Evolutionary conservation across 1,140 invertebrate genomes (phyloP), one percentile per base, ranked within the genome.

Genomic region (Cecropterus lyciades): DNA sequence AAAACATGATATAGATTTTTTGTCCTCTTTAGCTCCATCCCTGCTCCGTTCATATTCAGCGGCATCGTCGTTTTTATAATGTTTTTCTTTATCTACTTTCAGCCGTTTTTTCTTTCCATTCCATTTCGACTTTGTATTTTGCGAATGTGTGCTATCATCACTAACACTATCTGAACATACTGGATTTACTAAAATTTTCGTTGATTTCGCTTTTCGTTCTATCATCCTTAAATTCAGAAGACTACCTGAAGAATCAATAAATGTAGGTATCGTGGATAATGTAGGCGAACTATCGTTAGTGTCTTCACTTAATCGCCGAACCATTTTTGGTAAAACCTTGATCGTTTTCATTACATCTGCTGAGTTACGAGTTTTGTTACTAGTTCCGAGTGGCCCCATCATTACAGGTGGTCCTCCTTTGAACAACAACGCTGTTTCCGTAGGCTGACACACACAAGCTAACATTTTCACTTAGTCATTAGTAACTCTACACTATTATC

Each of bases 391-490:
- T 74, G 91, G 91, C 53, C 91, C 91, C 85, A 92, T 86, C 57
- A 82, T 77, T 52, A 92, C 74, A 30, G 91, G 87, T 71, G 89
- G 84, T 72, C 91, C 91, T 72, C 91, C 92, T 81, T 91, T 92
- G 73, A 91, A 92, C 46, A 92, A 79, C 72, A 93, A 79, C 15
- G 88, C 89, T 51, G 91, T 92, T 73, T 94, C 94, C 63, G 92
- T 90, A 56, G 93, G 93, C 81, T 94, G 94, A 83, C 93, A 94
- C 68, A 94, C 94, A 87, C 94, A 94, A 73, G 93, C 93, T 89
- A 94, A 85, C 94, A 94, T 94, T 84, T 89, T 92, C 67, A 80
- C 75, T 70, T 48, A 56, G 67, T 81, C 83, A 82, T 77, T 70
- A 60, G 73, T 64, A 65, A 73, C 73, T 78, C 80, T 81, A 57